These are phyloP conservation scores for Cydia strobilella DNA, from an alignment of 1,140 invertebrate species.

Conservation along the genomic window DNA sequence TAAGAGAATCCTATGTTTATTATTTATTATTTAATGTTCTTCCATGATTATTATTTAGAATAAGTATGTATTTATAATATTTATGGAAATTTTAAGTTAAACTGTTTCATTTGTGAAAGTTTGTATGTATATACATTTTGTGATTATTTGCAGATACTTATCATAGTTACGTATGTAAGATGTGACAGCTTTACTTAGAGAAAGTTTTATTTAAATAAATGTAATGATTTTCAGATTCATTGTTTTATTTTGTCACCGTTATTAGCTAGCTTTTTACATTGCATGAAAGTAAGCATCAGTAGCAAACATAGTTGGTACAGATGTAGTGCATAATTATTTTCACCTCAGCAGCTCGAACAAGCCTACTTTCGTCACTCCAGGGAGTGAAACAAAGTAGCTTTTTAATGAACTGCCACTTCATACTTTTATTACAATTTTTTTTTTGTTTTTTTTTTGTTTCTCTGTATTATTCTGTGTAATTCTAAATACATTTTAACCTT, in stretches of 20 bases:
- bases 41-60: slow-evolving; percentile 58
- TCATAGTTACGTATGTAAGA: slow-evolving; percentile 67
- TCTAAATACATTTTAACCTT: too few relatives aligned
- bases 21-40: slow-evolving; percentile 60
- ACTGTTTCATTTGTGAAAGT: slow-evolving; percentile 61
- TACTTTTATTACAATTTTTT: too few relatives aligned
- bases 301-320: neutral
- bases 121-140: slow-evolving; percentile 70
- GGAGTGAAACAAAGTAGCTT: too few relatives aligned
- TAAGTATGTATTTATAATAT: slow-evolving; percentile 64
- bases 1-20: slow-evolving; percentile 16
- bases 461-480: too few relatives aligned
- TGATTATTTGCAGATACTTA: slow-evolving; percentile 68
- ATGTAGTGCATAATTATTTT: too few relatives aligned
- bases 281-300: slow-evolving; percentile 6
- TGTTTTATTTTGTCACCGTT: slow-evolving; percentile 74
- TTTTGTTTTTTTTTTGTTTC: too few relatives aligned
- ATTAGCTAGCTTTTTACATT: slow-evolving; percentile 44
- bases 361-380: too few relatives aligned
- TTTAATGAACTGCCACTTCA: too few relatives aligned
- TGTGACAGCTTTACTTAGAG: slow-evolving; percentile 78
- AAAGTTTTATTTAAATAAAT: slow-evolving; percentile 76
- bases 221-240: slow-evolving; percentile 65
- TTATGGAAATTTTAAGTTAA: slow-evolving; percentile 54
- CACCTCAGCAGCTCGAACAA: too few relatives aligned